Percentiles rank a stretch among this genome's conserved stretches.
Evolutionary conservation across 2,888 invertebrate species (phyloP).

Genomic region (Diloba caeruleocephala): DNA sequence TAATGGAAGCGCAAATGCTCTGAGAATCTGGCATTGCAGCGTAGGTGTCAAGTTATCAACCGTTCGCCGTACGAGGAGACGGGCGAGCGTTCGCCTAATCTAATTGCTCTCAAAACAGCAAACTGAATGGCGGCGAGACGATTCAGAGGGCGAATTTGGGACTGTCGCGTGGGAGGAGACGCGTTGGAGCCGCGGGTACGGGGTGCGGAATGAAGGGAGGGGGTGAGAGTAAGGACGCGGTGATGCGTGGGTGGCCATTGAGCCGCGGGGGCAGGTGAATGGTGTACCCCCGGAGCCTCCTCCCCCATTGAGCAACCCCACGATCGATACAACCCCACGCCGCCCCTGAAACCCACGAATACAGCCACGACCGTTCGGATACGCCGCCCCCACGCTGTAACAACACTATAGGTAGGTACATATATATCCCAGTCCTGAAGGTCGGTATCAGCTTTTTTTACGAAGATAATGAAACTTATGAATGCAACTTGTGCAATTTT

Average conservation of each 20-base stretch:
- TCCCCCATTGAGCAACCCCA: constrained; percentile 74
- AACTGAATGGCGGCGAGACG: constrained; percentile 79
- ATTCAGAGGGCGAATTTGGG: constrained; percentile 78
- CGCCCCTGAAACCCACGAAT: constrained; percentile 45
- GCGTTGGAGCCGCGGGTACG: constrained; percentile 69
- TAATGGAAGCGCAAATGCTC: constrained; percentile 26
- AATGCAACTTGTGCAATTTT: constrained; percentile 8
- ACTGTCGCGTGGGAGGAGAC: constrained; percentile 79
- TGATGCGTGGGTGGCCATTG: constrained; percentile 86
- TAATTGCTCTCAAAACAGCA: constrained; percentile 76
- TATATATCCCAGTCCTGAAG: constrained; percentile 43
- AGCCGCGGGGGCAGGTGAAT: constrained; percentile 86
- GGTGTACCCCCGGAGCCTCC: constrained; percentile 71
- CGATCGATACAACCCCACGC: constrained; percentile 77
- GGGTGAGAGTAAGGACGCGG: constrained; percentile 66
- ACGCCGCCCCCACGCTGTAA: constrained; percentile 38
- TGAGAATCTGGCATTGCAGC: constrained; percentile 20
- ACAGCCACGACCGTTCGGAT: constrained; percentile 29
- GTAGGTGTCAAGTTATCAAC: constrained; percentile 53
- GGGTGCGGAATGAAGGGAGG: constrained; percentile 48
- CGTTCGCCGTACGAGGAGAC: constrained; percentile 37
- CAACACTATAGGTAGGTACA: constrained; percentile 39
- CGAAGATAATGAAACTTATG: constrained; percentile 30
- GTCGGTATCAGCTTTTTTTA: constrained; percentile 38
- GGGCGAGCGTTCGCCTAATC: constrained; percentile 62